A percentile compares a stretch with the other conserved stretches of the same genome.
Conservation (phyloP, 2,888 invertebrate genomes). For the Tiliacea aurago region DNA sequence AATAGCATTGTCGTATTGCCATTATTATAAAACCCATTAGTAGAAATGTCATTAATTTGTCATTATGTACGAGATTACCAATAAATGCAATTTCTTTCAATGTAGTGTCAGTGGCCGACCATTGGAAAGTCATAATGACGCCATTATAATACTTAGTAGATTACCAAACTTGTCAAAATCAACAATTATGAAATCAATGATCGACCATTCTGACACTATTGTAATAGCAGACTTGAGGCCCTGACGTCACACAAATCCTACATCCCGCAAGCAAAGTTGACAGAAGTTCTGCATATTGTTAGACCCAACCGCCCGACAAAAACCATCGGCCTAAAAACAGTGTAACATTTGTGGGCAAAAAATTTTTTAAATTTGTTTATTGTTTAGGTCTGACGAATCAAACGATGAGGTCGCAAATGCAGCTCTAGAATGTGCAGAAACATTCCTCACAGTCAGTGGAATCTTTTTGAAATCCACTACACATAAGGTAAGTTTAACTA, state of each 20-base stretch:
- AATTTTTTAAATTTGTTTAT: not conserved
- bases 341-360: not conserved
- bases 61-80: too few species aligned
- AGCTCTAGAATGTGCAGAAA: conserved; percentile 82
- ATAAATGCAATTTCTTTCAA: too few species aligned
- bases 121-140: too few species aligned
- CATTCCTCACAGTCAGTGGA: conserved; percentile 81
- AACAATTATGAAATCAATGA: too few species aligned
- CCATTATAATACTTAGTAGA: too few species aligned
- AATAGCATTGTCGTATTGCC: too few species aligned
- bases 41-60: too few species aligned
- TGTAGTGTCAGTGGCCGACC: too few species aligned
- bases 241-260: not conserved
- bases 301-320: not conserved
- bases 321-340: not conserved
- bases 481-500: conserved; percentile 77
- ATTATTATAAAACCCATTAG: too few species aligned
- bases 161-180: too few species aligned
- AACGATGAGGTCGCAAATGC: conserved; percentile 81
- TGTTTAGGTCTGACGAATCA: conserved; percentile 75
- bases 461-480: conserved; percentile 81
- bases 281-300: not conserved
- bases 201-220: too few species aligned
- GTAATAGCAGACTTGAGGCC: too few species aligned
- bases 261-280: not conserved